Evolutionary conservation across 2,888 invertebrate species (phyloP), one percentile per base, ranked within the genome.

Genomic region (Buathra laborator): DNA sequence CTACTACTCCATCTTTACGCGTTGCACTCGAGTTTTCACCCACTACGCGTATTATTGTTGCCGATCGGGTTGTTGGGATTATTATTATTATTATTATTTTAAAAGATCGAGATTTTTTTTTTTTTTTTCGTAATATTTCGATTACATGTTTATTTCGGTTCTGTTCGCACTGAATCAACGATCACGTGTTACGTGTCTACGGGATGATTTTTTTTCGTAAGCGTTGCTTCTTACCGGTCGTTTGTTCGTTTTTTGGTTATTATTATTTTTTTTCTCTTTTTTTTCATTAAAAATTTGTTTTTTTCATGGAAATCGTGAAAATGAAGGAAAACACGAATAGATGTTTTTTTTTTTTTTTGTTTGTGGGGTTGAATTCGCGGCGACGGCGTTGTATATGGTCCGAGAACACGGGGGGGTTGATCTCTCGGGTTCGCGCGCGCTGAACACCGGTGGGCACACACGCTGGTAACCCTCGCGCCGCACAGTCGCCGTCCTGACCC

Each of bases 401-500:
- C 29, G 29, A 59, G 29, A 19, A 12, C 29, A 37, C 59, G 59
- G 59, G 24, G 59, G 24, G 24, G 24, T 59, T 59, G 59, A 59
- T 59, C 59, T 59, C 59, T 29, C 59, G 59, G 12, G 59, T 59
- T 59, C 29, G 59, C 59, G 59, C 59, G 59, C 59, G 59, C 24
- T 29, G 24, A 24, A 59, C 24, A 59, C 59, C 59, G 59, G 59
- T 59, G 24, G 5, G 48, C 37, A 37, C 29, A 59, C 59, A 59
- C 59, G 59, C 56, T 71, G 72, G 16, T n/a, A 46, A 62, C 46
- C 9, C 59, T 62, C 14, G 59, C 74, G 59, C 29, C 74, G 56
- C 14, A 16, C 19, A 19, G 72, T 72, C 53, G 43, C 43, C 56
- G 56, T 24, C 16, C 53, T 48, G 48, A 48, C 48, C 14, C 32